Percentiles rank a stretch among this genome's conserved stretches.
These are phyloP conservation scores for Danaus plexippus DNA, from an alignment of 1,140 invertebrate species.

Conservation along the genomic window DNA sequence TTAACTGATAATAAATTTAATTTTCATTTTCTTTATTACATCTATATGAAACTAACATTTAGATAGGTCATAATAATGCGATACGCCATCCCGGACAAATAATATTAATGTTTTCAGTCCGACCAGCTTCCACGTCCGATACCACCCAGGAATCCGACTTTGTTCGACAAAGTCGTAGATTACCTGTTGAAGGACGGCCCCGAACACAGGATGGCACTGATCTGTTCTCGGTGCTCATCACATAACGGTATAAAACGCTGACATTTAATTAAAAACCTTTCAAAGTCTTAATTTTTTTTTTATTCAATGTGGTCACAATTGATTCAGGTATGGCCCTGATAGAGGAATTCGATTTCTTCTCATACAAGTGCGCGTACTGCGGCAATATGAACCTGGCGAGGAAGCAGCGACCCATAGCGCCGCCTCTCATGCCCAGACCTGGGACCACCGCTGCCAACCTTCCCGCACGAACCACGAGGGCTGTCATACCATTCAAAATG, in stretches of 20 bases:
- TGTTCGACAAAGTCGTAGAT: constrained; percentile 91
- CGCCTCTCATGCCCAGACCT: constrained; percentile 46
- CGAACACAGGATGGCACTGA: constrained; percentile 93
- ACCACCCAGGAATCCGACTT: constrained; percentile 48
- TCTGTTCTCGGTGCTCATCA: constrained; percentile 90
- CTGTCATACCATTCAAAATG: too few species aligned
- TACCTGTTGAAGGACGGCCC: constrained; percentile 96
- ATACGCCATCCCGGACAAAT: too few species aligned
- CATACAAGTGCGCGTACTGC: constrained; percentile 92
- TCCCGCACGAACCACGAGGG: too few species aligned
- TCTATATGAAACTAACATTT: neutral
- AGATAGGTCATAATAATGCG: too few species aligned
- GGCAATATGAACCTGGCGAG: constrained; percentile 85
- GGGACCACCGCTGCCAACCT: constrained; percentile 21
- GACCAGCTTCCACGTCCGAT: constrained; percentile 57
- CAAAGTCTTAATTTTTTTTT: constrained; percentile 3
- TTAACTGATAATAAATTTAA: neutral
- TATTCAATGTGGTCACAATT: too few species aligned
- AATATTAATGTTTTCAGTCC: constrained; percentile 22
- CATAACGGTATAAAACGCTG: constrained; percentile 83
- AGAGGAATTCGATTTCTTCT: constrained; percentile 97
- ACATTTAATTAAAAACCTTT: neutral
- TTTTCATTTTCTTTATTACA: neutral
- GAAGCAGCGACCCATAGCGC: constrained; percentile 85
- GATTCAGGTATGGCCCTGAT: constrained; percentile 89